These are phyloP conservation scores for Gadopsis marmoratus DNA, from an alignment of 2,797 vertebrate species.

Conservation along the genomic window DNA sequence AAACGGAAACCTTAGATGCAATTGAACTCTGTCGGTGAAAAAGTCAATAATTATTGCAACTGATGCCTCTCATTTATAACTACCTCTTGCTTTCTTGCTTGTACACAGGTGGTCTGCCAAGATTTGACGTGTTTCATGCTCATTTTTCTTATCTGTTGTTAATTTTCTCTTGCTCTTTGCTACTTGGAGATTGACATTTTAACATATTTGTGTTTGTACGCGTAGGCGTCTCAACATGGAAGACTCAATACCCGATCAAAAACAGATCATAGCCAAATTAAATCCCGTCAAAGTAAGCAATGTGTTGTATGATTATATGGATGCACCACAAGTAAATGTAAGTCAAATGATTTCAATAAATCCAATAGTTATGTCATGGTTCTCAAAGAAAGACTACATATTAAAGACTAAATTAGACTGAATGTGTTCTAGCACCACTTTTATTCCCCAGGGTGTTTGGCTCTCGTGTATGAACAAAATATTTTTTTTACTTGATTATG, in stretches of 20 bases:
- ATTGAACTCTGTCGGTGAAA: conserved; percentile 61
- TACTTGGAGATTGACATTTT: conserved; percentile 2
- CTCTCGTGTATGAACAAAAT: neutral
- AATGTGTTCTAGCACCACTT: neutral
- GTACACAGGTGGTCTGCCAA: neutral
- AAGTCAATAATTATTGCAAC: conserved; percentile 72
- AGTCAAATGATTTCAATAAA: neutral
- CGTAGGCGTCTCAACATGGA: neutral
- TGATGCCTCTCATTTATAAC: conserved; percentile 33
- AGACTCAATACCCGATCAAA: neutral
- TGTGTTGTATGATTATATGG: neutral
- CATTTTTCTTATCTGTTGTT: neutral
- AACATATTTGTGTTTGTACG: neutral
- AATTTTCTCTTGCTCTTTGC: neutral
- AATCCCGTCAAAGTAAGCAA: conserved; percentile 6
- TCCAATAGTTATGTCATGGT: neutral
- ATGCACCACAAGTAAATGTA: conserved; percentile 1
- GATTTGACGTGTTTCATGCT: conserved; percentile 25
- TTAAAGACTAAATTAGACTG: neutral
- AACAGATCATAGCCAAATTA: conserved; percentile 12
- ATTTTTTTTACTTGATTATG: neutral
- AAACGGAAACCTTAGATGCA: conserved; percentile 65
- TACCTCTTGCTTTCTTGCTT: conserved; percentile 20
- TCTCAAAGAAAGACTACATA: conserved; percentile 6
- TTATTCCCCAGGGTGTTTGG: neutral